Evolutionary conservation across 2,888 invertebrate genomes (phyloP), one percentile per base, ranked within the genome.

Genomic region (Campaea margaritaria): DNA sequence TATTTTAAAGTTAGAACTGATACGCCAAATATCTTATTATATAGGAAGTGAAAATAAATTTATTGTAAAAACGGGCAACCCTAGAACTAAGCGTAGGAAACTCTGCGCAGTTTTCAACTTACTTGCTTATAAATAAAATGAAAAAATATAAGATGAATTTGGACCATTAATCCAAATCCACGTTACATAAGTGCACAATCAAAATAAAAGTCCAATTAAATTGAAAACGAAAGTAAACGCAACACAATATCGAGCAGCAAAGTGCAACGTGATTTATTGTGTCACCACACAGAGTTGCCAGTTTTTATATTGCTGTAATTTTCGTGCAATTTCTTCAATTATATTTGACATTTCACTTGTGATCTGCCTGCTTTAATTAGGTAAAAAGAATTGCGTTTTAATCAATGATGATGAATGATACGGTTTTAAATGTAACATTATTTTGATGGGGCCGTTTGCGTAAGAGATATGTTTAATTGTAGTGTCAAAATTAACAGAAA

Each of bases 241-340:
- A 65, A 68, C 69, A 69, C 70, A 74, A 74, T 70, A 70, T 70
- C 64, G 70, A 60, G 53, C 64, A 62, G 13, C 54, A 54, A 60
- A 67, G 41, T 61, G 67, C 65, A 62, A 69, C 54, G 61, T 73
- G 72, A 76, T 76, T 75, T 74, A 77, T 68, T 74, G 66, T 73
- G 72, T 73, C 75, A 76, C 74, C 69, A 67, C 65, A 65, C 57
- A 57, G 58, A 66, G 65, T 62, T 61, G 27, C 57, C 67, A 72
- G 62, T 64, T 71, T 68, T 68, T 68, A 70, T 64, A 62, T 52
- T 46, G 58, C 21, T 52, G 65, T 72, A 69, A 67, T 67, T 76
- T 71, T 71, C 67, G 55, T 67, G 69, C 69, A 78, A 79, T 79
- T 76, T 65, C 63, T 64, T 71, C 68, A 76, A 79, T 79, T 79